These are phyloP conservation scores for Hypanus sabinus DNA, from an alignment of 2,113 vertebrate species.

Conservation along the genomic window DNA sequence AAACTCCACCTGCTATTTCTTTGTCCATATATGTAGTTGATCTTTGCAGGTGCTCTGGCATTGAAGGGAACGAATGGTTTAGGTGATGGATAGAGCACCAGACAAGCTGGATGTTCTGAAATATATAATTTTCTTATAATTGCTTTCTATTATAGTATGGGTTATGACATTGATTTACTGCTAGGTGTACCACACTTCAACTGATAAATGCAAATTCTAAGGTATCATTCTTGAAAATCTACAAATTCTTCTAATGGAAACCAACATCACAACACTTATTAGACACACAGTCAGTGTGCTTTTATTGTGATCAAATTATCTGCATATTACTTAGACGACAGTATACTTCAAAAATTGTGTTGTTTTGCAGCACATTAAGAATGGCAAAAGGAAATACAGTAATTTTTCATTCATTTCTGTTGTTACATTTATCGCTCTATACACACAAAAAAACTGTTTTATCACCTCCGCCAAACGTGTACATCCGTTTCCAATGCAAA, in stretches of 20 bases:
- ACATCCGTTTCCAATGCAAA: slow-evolving; percentile 96
- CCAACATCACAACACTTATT: not conserved
- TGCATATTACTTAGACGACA: not conserved
- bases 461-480: slow-evolving; percentile 94
- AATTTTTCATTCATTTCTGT: not conserved
- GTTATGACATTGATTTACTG: not conserved
- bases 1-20: too few species aligned
- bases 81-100: too few species aligned
- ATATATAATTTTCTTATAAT: not conserved
- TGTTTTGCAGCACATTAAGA: not conserved
- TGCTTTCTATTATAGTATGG: not conserved
- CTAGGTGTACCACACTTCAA: not conserved
- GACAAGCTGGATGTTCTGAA: not conserved
- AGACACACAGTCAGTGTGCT: not conserved
- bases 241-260: not conserved
- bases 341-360: not conserved
- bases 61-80: too few species aligned
- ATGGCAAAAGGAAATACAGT: not conserved
- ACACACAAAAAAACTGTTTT: slow-evolving; percentile 35
- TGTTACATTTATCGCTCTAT: not conserved
- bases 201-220: not conserved
- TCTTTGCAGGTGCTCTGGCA: too few species aligned
- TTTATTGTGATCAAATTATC: not conserved
- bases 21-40: too few species aligned
- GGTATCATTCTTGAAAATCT: not conserved